Conservation (phyloP, 1,140 invertebrate genomes). For the Pteromalus puparum region DNA sequence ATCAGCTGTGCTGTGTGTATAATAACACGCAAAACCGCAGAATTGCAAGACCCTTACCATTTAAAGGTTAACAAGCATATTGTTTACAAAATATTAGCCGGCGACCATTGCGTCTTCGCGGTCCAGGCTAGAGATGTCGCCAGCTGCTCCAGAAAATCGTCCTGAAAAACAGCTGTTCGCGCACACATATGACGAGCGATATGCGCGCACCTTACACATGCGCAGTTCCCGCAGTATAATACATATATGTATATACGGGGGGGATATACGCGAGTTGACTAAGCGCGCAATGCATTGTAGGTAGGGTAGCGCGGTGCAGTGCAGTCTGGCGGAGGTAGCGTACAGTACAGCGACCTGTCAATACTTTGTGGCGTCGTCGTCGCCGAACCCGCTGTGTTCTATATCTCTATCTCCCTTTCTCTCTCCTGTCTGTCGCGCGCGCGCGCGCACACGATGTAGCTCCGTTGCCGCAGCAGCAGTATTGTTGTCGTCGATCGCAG, state of each 20-base stretch:
- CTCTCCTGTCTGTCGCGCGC: not conserved
- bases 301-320: not conserved
- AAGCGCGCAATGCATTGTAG: not conserved
- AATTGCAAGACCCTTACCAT: too few relatives aligned
- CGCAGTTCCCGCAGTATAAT: too few relatives aligned
- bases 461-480: not conserved
- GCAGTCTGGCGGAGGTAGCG: not conserved
- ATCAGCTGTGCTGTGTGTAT: too few relatives aligned
- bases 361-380: constrained; percentile 43
- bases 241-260: not conserved
- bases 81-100: too few relatives aligned
- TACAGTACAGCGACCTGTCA: constrained; percentile 44
- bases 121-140: not conserved
- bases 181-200: too few relatives aligned
- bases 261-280: not conserved
- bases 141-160: not conserved
- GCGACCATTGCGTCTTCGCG: not conserved
- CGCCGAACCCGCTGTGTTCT: not conserved
- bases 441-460: not conserved
- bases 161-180: constrained; percentile 12
- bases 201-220: too few relatives aligned
- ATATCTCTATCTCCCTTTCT: not conserved
- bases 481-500: not conserved
- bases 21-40: too few relatives aligned
- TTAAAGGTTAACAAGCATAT: too few relatives aligned